A percentile compares a stretch with the other conserved stretches of the same genome.
Conservation (phyloP, 2,797 vertebrate genomes). For the Tarsius wallacei region DNA sequence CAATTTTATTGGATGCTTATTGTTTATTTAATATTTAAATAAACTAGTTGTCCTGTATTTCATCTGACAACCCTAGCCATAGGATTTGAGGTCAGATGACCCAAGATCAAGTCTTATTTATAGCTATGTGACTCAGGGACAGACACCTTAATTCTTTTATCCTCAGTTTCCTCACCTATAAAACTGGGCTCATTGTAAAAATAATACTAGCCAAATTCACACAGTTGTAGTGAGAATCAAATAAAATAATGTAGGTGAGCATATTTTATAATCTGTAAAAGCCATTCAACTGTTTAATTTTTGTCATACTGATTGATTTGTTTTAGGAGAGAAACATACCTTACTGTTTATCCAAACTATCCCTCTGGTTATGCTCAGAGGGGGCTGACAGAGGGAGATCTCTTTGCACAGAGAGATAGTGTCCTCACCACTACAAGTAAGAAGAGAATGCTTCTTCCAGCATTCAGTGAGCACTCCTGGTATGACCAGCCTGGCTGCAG, state of each 20-base stretch:
- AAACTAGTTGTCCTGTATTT: background rate
- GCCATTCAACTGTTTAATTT: background rate
- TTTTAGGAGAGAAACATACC: background rate
- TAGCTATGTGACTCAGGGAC: background rate
- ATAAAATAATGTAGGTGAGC: rapidly evolving
- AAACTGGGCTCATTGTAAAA: background rate
- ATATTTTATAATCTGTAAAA: background rate
- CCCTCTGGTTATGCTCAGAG: background rate
- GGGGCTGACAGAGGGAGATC: rapidly evolving
- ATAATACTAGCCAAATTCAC: background rate
- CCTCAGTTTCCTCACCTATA: background rate
- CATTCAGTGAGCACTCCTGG: rapidly evolving
- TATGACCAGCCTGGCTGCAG: background rate
- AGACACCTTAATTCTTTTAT: background rate
- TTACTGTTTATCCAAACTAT: background rate
- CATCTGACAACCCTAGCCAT: background rate
- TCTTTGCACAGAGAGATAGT: rapidly evolving
- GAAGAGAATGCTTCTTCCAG: background rate
- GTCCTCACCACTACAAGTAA: background rate
- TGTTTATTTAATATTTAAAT: background rate
- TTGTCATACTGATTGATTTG: background rate
- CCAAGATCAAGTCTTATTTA: background rate
- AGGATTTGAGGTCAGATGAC: background rate
- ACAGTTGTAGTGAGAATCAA: background rate
- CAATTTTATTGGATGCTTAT: background rate